Evolutionary conservation across 2,797 vertebrate genomes (phyloP), one percentile per base, ranked within the genome.

Genomic region (Odontamblyopus lacepedii): DNA sequence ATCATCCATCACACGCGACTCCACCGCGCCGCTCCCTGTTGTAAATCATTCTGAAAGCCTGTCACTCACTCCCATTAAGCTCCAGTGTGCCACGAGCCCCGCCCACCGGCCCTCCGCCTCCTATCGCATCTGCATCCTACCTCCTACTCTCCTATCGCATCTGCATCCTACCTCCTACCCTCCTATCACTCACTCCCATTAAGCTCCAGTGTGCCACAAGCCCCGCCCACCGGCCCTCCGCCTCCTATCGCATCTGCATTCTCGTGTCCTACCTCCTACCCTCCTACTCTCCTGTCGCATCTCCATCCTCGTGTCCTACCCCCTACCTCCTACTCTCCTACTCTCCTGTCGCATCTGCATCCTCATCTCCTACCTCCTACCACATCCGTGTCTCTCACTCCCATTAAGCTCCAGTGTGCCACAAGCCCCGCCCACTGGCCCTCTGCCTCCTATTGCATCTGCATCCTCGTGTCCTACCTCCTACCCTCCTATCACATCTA

Each of bases 21-120:
- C 96, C 94, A 97, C 96, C 95, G 95, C 96, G 93, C 96, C 95
- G 95, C 96, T 95, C 95, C 93, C 92, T 94, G 95, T 97, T 98
- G 97, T 99, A 99, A 98, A 99, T 98, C 97, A 99, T 97, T 96
- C 95, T 94, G 96, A 98, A 97, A 96, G 95, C 95, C 94, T 98
- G 98, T 97, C 98, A 99, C 95, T 99, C 97, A 99, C 96, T 95
- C 95, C 94, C 91, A 94, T 98, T 98, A 99, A 97, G 96, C 95
- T 95, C 94, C 97, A 94, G 88, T 92, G 93, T 93, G 84, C 91
- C 80, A 86, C 90, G 87, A 88, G 89, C 92, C 88, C 90, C 92
- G 85, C 92, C 91, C 91, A 85, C 83, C 78, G 67, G 63, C 82
- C 77, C 75, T 71, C 19, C 63, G 60, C 80, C 63, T 89, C 84